Percentiles rank a stretch among this genome's conserved stretches.
These are phyloP conservation scores for Dryoscopus gambensis DNA, from an alignment of 2,113 vertebrate genomes.

Conservation along the genomic window DNA sequence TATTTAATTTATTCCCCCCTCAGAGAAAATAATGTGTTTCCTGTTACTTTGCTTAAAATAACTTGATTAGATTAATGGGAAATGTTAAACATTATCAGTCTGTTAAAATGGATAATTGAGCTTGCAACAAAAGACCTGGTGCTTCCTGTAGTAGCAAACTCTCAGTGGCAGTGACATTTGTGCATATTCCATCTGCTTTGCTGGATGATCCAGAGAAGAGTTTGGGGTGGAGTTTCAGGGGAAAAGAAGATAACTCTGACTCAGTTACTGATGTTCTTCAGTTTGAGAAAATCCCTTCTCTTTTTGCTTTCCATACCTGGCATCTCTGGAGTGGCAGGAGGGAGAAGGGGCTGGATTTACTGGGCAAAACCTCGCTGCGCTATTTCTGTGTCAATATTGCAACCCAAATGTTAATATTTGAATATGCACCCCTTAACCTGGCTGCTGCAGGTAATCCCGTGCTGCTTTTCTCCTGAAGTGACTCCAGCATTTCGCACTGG, in stretches of 20 bases:
- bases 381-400: rapidly evolving
- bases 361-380: neutral
- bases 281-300: neutral
- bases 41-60: neutral
- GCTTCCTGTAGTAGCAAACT: neutral
- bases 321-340: neutral
- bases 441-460: neutral
- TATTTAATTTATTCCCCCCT: neutral
- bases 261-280: neutral
- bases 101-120: neutral
- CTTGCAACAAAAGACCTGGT: neutral
- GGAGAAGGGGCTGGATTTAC: neutral
- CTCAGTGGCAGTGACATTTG: neutral
- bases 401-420: neutral
- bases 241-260: neutral
- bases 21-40: neutral
- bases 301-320: neutral
- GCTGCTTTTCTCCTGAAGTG: neutral
- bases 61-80: neutral
- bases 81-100: neutral
- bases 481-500: neutral
- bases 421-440: neutral
- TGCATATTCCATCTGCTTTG: neutral
- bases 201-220: neutral
- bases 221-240: neutral